A percentile compares a stretch with the other conserved stretches of the same genome.
Conservation (phyloP, 2,797 vertebrate species). For the Hyperoplus lanceolatus region DNA sequence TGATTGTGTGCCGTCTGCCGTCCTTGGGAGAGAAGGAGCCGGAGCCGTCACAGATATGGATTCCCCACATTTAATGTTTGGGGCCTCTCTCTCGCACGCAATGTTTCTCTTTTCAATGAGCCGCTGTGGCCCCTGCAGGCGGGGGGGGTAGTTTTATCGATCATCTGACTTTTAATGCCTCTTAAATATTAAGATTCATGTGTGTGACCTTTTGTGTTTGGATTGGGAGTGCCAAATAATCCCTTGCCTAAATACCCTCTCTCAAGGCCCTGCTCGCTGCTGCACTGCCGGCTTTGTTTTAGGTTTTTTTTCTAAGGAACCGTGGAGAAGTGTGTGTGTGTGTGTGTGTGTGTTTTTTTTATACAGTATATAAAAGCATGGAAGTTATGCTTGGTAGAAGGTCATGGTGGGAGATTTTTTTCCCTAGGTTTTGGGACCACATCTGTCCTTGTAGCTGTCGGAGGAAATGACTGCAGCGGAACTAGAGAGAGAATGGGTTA, state of each 20-base stretch:
- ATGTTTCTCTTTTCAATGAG: slow-evolving; percentile 72
- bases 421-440: slow-evolving; percentile 7
- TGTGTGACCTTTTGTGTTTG: slow-evolving; percentile 75
- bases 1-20: slow-evolving; percentile 47
- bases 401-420: slow-evolving; percentile 11
- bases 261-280: slow-evolving; percentile 18
- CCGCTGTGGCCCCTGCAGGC: slow-evolving; percentile 40
- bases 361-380: background rate
- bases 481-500: background rate
- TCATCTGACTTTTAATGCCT: slow-evolving; percentile 79
- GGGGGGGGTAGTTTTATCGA: slow-evolving; percentile 61
- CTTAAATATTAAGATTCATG: slow-evolving; percentile 80
- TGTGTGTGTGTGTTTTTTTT: slow-evolving; percentile 31
- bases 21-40: slow-evolving; percentile 62
- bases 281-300: slow-evolving; percentile 41
- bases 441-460: slow-evolving; percentile 5
- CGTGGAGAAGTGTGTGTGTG: background rate
- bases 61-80: slow-evolving; percentile 63
- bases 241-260: slow-evolving; percentile 43
- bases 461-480: slow-evolving; percentile 21
- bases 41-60: slow-evolving; percentile 68
- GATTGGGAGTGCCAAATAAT: slow-evolving; percentile 52
- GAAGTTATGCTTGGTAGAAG: slow-evolving; percentile 34
- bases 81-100: slow-evolving; percentile 40
- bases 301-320: slow-evolving; percentile 26